phyloP scores from a whole-genome alignment of 2,888 invertebrate genomes.

The Pristionchus mayeri region DNA sequence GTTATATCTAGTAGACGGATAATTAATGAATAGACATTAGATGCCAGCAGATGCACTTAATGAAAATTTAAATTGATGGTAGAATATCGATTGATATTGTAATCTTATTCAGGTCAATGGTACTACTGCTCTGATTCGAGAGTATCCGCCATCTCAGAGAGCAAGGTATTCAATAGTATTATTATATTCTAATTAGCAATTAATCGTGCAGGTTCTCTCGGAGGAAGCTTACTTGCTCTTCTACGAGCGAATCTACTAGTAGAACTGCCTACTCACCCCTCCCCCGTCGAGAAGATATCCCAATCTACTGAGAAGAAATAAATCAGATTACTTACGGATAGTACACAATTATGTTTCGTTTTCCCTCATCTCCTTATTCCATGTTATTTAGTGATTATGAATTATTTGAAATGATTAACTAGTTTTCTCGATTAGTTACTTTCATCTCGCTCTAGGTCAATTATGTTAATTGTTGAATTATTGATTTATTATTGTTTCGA shows the following conservation, averaged over 20 bases:
- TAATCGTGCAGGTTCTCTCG: slow-evolving; percentile 78
- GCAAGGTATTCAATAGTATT: slow-evolving; percentile 80
- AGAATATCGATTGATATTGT: background rate
- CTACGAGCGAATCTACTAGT: slow-evolving; percentile 87
- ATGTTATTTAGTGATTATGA: no score
- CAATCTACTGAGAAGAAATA: background rate
- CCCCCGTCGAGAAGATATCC: background rate
- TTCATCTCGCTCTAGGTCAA: no score
- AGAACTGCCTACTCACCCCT: background rate
- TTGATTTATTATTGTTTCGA: background rate
- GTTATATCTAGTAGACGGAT: background rate
- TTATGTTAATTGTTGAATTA: background rate
- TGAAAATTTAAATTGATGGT: background rate
- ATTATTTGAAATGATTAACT: no score
- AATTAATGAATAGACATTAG: background rate
- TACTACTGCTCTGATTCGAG: slow-evolving; percentile 93
- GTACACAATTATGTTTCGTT: background rate
- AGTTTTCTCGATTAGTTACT: no score
- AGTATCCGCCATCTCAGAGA: slow-evolving; percentile 86
- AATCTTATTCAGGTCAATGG: slow-evolving; percentile 82
- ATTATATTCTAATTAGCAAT: background rate
- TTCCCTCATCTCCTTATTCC: background rate
- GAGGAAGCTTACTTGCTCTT: slow-evolving; percentile 94
- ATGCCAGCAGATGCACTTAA: no score
- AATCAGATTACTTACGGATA: slow-evolving; percentile 37